Conservation (phyloP, 1,140 invertebrate species). For the Drosophila sp. region DNA sequence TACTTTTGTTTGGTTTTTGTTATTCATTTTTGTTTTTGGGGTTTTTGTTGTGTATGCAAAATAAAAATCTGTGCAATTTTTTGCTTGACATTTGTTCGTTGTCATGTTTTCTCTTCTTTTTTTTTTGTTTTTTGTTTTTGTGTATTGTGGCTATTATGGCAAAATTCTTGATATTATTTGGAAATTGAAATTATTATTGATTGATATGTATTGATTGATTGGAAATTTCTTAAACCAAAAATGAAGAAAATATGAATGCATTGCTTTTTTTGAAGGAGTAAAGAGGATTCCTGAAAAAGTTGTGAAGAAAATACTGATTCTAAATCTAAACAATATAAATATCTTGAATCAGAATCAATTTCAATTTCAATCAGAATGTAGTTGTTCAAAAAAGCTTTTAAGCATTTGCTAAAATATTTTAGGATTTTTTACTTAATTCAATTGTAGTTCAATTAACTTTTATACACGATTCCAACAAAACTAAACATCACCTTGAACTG, state of each 20-base stretch:
- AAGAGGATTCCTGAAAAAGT: too few species aligned
- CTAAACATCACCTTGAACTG: too few species aligned
- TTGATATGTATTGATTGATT: not conserved
- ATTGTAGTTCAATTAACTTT: too few species aligned
- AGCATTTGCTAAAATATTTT: too few species aligned
- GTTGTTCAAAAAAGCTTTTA: too few species aligned
- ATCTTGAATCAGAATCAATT: too few species aligned
- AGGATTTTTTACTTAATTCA: too few species aligned
- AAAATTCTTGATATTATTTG: not conserved
- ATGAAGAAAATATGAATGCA: not conserved
- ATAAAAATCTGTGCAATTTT: slow-evolving; percentile 72
- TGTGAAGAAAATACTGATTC: too few species aligned
- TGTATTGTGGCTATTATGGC: slow-evolving; percentile 30
- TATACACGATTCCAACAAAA: too few species aligned
- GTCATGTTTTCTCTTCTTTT: slow-evolving; percentile 62
- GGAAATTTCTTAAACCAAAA: not conserved
- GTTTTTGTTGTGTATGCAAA: slow-evolving; percentile 57
- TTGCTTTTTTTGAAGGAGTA: too few species aligned
- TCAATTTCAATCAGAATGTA: too few species aligned
- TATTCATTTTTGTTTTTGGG: slow-evolving; percentile 35
- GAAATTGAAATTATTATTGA: slow-evolving; percentile 12
- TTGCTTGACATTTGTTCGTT: slow-evolving; percentile 71
- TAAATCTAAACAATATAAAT: too few species aligned
- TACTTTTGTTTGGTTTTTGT: slow-evolving; percentile 32
- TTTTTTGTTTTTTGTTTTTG: not conserved